A percentile compares a stretch with the other conserved stretches of the same genome.
These are phyloP conservation scores for Macquaria ambigua DNA, from an alignment of 2,113 vertebrate species.

Conservation along the genomic window DNA sequence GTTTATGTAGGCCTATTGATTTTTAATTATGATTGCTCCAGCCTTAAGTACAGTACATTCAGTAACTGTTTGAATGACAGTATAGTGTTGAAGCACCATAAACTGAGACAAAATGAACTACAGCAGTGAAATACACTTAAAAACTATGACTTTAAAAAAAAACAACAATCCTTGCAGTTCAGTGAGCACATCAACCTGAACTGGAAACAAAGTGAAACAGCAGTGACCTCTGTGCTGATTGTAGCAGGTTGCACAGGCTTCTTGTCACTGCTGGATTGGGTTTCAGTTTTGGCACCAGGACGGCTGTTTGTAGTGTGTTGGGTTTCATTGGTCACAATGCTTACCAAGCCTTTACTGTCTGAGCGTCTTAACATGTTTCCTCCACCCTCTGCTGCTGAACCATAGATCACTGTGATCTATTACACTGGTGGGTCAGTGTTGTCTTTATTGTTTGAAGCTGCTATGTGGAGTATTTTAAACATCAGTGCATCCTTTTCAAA, in stretches of 20 bases:
- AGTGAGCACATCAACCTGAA: not conserved
- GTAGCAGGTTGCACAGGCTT: not conserved
- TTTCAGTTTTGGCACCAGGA: conserved; percentile 46
- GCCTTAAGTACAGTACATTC: not conserved
- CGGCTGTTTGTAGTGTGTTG: conserved; percentile 40
- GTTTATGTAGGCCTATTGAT: not conserved
- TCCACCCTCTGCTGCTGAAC: not conserved
- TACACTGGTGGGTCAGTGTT: not conserved
- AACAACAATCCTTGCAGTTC: not conserved
- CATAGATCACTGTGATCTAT: not conserved
- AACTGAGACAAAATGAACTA: not conserved
- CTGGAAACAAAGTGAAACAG: not conserved
- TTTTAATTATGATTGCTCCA: not conserved
- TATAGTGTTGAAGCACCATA: not conserved
- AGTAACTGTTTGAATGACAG: not conserved
- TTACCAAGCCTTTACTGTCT: conserved; percentile 14
- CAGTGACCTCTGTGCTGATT: not conserved
- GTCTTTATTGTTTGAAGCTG: not conserved
- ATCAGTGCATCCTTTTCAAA: not conserved
- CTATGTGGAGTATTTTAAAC: not conserved
- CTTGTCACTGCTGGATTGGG: conserved; percentile 24
- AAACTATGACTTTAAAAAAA: too few relatives aligned
- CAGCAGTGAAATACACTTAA: too few relatives aligned
- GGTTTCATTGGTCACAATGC: conserved; percentile 54
- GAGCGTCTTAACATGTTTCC: not conserved